phyloP scores from a whole-genome alignment of 92 coral and sea anemone genomes.

The Galaxea fascicularis region DNA sequence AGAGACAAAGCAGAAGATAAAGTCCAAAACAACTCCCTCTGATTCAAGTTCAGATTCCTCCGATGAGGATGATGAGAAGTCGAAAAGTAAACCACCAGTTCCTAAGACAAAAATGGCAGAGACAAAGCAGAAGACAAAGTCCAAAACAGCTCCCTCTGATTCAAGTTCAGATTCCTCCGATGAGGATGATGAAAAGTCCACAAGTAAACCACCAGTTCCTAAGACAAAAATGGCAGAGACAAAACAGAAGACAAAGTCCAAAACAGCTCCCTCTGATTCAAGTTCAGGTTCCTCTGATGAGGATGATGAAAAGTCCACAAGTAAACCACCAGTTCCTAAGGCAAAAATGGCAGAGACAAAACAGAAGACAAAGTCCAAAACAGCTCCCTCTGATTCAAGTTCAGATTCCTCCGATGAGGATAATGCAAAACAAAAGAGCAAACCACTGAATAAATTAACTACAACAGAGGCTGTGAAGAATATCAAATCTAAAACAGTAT shows the following conservation, averaged over 20 bases:
- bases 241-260: too few relatives aligned
- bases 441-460: background rate
- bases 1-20: constrained; percentile 16
- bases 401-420: constrained; percentile 34
- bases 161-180: constrained; percentile 48
- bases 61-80: background rate
- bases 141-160: constrained; percentile 30
- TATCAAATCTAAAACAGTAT: background rate
- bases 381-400: constrained; percentile 35
- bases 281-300: background rate
- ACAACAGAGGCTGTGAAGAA: constrained; percentile 11
- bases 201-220: constrained; percentile 16
- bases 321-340: background rate
- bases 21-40: constrained; percentile 13
- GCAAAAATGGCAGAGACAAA: background rate
- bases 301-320: background rate
- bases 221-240: constrained; percentile 2
- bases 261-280: background rate
- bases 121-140: background rate
- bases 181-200: constrained; percentile 65
- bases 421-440: background rate
- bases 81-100: background rate
- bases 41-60: constrained; percentile 58
- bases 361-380: background rate
- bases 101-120: background rate